Evolutionary conservation across 1,140 invertebrate genomes (phyloP), one percentile per base, ranked within the genome.

Genomic region (Eupristina koningsbergeri): DNA sequence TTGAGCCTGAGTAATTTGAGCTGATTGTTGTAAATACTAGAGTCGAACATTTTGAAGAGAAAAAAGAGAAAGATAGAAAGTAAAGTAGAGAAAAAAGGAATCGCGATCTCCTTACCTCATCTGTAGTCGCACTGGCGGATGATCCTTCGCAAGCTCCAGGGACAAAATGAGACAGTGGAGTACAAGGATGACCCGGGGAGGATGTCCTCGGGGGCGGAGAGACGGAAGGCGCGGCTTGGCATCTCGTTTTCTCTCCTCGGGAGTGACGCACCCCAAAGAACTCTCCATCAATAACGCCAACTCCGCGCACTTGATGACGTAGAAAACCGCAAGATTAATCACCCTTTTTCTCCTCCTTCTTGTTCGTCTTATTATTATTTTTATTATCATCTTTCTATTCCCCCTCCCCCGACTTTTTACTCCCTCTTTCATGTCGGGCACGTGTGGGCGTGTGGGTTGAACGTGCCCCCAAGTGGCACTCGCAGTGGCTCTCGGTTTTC

Each of bases 281-380:
- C 89, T 92, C 91, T 92, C 91, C 91, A 92, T 92, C 91, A 92
- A 92, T 92, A 92, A 92, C 91, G 90, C 91, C 15, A 91, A 90
- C 89, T 91, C 90, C 91, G 89, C 89, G 91, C 90, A 80, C 90
- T 90, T 88, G 88, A 91, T 78, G 91, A 92, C 91, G 89, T 91
- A 88, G 91, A 92, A 92, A 91, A 92, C 91, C 91, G 88, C 90
- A 92, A 92, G 91, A 92, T 92, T 92, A 92, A 92, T 92, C 92
- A 92, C 91, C 89, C 90, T 92, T 91, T 89, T 91, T 91, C 89
- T 90, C 86, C 88, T 87, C 88, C 87, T 89, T 89, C 82, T 75
- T 78, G 83, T 77, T 81, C 83, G 86, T 86, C 86, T n/a, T n/a
- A n/a, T n/a, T 85, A 84, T 85, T 86, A 86, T n/a, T n/a, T n/a